A percentile compares a stretch with the other conserved stretches of the same genome.
phyloP scores from a whole-genome alignment of 1,140 invertebrate species.

The Trissolcus basalis region DNA sequence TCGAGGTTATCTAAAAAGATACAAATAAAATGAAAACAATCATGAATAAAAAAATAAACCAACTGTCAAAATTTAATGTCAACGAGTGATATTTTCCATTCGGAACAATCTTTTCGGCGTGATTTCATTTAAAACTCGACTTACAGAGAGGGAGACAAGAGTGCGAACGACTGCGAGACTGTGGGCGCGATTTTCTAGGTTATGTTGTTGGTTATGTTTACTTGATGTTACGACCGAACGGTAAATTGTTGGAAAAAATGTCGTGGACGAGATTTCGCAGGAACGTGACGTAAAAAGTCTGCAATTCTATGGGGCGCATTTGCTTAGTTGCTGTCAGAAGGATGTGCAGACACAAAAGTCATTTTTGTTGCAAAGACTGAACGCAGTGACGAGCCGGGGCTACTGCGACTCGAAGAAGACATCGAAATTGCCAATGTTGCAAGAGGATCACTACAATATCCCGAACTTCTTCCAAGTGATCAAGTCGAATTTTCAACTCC shows the following conservation, averaged over 20 bases:
- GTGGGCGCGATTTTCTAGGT: neutral
- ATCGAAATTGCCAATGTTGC: slow-evolving; percentile 16
- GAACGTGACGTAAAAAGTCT: slow-evolving; percentile 29
- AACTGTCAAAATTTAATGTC: no score
- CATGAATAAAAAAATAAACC: no score
- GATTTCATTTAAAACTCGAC: no score
- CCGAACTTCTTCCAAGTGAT: neutral
- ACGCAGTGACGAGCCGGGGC: neutral
- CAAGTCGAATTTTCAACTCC: neutral
- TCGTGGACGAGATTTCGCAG: slow-evolving; percentile 17
- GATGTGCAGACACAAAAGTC: neutral
- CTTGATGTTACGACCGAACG: neutral
- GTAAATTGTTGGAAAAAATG: slow-evolving; percentile 12
- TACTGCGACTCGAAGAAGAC: neutral
- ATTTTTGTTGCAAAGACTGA: neutral
- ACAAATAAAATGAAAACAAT: neutral
- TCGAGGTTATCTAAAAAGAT: neutral
- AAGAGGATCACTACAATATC: slow-evolving; percentile 1
- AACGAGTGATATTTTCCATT: no score
- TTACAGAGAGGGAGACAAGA: no score
- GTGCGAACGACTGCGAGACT: no score
- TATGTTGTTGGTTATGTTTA: slow-evolving; percentile 24
- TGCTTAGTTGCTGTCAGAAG: neutral
- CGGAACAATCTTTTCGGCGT: no score
- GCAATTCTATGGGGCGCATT: slow-evolving; percentile 6